A percentile compares a stretch with the other conserved stretches of the same genome.
phyloP scores from a whole-genome alignment of 2,113 vertebrate genomes.

The Dipodomys merriami region DNA sequence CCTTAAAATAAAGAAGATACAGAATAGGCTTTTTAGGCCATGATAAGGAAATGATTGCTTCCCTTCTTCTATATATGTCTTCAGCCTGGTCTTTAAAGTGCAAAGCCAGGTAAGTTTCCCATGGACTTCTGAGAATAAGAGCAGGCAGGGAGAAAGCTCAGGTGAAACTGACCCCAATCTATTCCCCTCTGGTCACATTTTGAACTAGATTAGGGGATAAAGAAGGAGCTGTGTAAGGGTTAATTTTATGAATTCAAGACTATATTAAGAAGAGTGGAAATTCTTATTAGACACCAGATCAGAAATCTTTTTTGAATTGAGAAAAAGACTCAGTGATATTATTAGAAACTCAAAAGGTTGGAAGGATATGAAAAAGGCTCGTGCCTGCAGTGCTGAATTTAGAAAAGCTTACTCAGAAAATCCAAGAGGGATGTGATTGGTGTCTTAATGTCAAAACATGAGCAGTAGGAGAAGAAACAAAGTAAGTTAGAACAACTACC shows the following conservation, averaged over 20 bases:
- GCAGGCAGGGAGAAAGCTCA: neutral
- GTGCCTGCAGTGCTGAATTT: conserved; percentile 4
- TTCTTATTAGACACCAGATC: neutral
- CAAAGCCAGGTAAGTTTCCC: neutral
- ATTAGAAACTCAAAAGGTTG: conserved; percentile 43
- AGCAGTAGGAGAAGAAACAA: neutral
- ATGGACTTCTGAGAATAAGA: neutral
- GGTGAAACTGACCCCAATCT: neutral
- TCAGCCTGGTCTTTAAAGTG: neutral
- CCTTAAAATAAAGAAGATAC: neutral
- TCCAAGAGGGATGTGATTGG: neutral
- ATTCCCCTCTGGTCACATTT: neutral
- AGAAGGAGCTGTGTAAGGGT: neutral
- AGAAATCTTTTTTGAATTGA: neutral
- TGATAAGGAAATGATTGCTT: conserved; percentile 7
- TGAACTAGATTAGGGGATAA: neutral
- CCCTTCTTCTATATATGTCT: neutral
- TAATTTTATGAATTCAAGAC: neutral
- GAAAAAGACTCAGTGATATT: conserved; percentile 12
- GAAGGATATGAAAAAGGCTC: conserved; percentile 42
- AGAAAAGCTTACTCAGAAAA: conserved; percentile 33
- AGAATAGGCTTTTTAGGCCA: neutral
- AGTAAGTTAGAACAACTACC: neutral
- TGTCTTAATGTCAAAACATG: conserved; percentile 5
- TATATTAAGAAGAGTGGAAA: neutral